phyloP scores from a whole-genome alignment of 2,113 vertebrate species.

The Pachypanchax playfairii region DNA sequence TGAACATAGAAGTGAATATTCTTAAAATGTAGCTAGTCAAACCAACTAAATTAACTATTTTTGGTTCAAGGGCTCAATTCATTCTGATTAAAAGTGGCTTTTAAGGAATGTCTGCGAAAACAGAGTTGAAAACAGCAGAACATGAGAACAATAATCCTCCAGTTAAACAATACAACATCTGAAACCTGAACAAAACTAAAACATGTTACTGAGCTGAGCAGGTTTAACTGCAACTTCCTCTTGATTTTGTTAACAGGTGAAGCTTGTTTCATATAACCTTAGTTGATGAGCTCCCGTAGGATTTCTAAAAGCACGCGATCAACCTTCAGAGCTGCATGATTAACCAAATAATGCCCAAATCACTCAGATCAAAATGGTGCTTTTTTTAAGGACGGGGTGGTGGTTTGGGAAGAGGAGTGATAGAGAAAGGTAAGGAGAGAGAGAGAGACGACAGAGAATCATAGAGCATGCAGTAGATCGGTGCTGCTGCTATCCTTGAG shows the following conservation, averaged over 20 bases:
- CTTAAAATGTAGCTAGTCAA: conserved; percentile 1
- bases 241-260: too few relatives aligned
- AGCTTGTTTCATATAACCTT: too few relatives aligned
- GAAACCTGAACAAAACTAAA: too few relatives aligned
- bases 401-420: conserved; percentile 25
- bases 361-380: conserved; percentile 47
- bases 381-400: conserved; percentile 18
- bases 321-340: conserved; percentile 40
- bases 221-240: too few relatives aligned
- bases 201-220: too few relatives aligned
- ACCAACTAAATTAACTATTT: not conserved
- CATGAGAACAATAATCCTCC: too few relatives aligned
- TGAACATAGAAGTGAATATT: not conserved
- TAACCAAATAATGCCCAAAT: conserved; percentile 38
- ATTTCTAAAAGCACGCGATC: conserved; percentile 34
- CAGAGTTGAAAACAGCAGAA: too few relatives aligned
- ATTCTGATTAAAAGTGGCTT: too few relatives aligned
- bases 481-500: conserved; percentile 64
- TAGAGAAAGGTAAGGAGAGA: conserved; percentile 12
- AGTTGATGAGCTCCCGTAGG: too few relatives aligned
- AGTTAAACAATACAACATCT: too few relatives aligned
- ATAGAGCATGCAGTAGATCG: conserved; percentile 64
- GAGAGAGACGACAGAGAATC: conserved; percentile 33
- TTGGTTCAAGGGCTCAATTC: too few relatives aligned
- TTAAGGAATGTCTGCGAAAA: too few relatives aligned